Base-by-base conservation (phyloP, 2,797 vertebrate genomes). In the Alfaro cultratus region DNA sequence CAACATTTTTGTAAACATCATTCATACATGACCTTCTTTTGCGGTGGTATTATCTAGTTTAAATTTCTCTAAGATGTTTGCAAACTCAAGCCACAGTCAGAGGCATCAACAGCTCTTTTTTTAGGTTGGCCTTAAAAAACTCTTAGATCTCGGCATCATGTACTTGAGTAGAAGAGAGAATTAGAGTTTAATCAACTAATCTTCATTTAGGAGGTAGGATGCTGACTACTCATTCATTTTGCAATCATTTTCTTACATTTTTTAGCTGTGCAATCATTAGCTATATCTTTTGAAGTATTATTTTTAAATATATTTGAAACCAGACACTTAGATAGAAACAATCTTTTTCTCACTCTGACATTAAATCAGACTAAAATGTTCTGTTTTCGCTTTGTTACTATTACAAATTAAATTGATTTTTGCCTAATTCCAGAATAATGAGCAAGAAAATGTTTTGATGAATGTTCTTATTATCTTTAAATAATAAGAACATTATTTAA, bases 51-150 rank as follows among this genome's bases (percentile, higher is more conserved):
- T 71, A 45, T 43, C 41, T 29, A n/a, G 41, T 71, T 71, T 71
- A 71, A 29, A 29, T 71, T 68, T 68, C 67, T 68, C 39, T 68
- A 68, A 39, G 64, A 68, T 68, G 39, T 45, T 45, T 13, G 23
- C 23, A 71, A 71, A 71, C 7, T 45, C 68, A 45, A 71, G 26
- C 41, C 41, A 45, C 41, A 45, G 41, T 71, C 68, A n/a, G 11
- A 45, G 23, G 26, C 41, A 71, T n/a, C 68, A 71, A n/a, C 26
- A 71, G 39, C 67, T 41, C 41, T 8, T n/a, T 71, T 70, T 64
- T 41, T 15, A 2, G 9, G 12, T 45, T 71, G 68, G 12, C 68
- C 26, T n/a, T 5, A 68, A 26, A 26, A 68, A 68, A 13, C 39
- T 13, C 36, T 68, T 29, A n/a, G 41, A 45, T 71, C 41, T 29